Evolutionary conservation across 2,113 vertebrate genomes (phyloP).

Genomic region (Oriolus oriolus): DNA sequence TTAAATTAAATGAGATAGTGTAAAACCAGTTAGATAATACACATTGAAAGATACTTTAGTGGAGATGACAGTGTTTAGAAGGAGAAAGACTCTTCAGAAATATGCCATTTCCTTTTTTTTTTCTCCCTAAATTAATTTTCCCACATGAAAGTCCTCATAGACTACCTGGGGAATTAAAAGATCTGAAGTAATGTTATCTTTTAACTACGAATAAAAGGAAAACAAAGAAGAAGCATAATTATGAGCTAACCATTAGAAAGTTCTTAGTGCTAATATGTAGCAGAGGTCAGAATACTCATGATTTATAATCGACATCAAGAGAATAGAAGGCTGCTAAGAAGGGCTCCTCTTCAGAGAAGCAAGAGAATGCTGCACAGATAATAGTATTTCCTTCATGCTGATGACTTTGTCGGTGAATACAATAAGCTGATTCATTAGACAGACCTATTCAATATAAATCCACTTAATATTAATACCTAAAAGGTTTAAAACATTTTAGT

Average conservation of each 20-base stretch:
- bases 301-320: background rate
- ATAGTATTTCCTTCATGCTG: background rate
- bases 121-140: background rate
- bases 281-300: conserved; percentile 8
- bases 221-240: background rate
- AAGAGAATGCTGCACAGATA: background rate
- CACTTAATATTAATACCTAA: conserved; percentile 23
- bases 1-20: background rate
- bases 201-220: background rate
- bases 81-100: background rate
- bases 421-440: conserved; percentile 19
- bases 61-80: background rate
- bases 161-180: background rate
- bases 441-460: conserved; percentile 39
- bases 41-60: background rate
- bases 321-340: conserved; percentile 2
- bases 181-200: background rate
- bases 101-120: background rate
- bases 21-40: background rate
- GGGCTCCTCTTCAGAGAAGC: background rate
- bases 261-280: background rate
- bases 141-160: background rate
- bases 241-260: background rate
- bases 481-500: background rate
- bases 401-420: background rate